Evolutionary conservation across 2,888 invertebrate species (phyloP).

Genomic region (Molanna angustata): DNA sequence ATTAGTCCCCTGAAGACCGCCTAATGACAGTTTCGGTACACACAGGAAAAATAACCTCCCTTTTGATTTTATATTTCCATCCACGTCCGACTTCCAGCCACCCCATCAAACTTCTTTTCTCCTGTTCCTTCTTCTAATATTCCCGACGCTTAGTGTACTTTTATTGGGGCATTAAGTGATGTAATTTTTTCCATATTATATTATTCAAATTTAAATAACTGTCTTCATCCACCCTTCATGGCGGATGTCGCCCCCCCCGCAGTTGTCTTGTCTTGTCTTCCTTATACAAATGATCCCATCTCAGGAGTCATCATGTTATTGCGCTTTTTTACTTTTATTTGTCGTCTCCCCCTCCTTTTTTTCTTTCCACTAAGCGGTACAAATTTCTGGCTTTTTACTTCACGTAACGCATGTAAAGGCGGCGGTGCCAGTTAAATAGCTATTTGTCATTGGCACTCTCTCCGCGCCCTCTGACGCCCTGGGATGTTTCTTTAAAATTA

Average conservation of each 20-base stretch:
- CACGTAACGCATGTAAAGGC: conserved; percentile 29
- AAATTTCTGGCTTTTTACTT: conserved; percentile 31
- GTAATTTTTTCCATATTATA: conserved; percentile 60
- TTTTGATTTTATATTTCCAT: conserved; percentile 19
- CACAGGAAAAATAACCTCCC: conserved; percentile 19
- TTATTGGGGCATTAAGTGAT: conserved; percentile 60
- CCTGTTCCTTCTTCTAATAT: conserved; percentile 55
- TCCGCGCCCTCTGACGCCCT: conserved; percentile 8
- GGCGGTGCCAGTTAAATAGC: conserved; percentile 34
- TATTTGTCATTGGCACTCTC: conserved; percentile 33
- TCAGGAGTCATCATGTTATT: conserved; percentile 31
- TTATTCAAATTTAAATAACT: conserved; percentile 62
- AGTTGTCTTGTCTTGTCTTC: conserved; percentile 14
- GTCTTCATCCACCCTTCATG: conserved; percentile 49
- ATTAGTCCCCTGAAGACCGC: conserved; percentile 24
- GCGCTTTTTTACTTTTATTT: conserved; percentile 29
- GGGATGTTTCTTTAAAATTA: conserved; percentile 25
- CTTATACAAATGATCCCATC: conserved; percentile 31
- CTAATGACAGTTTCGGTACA: conserved; percentile 26
- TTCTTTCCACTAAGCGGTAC: conserved; percentile 28
- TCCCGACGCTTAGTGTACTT: conserved; percentile 58
- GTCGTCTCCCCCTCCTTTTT: conserved; percentile 16
- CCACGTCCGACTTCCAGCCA: conserved; percentile 26
- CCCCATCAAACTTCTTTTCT: no score
- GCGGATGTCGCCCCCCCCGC: conserved; percentile 15